Conservation (phyloP, 2,797 vertebrate species). For the Simalia tracyae region DNA sequence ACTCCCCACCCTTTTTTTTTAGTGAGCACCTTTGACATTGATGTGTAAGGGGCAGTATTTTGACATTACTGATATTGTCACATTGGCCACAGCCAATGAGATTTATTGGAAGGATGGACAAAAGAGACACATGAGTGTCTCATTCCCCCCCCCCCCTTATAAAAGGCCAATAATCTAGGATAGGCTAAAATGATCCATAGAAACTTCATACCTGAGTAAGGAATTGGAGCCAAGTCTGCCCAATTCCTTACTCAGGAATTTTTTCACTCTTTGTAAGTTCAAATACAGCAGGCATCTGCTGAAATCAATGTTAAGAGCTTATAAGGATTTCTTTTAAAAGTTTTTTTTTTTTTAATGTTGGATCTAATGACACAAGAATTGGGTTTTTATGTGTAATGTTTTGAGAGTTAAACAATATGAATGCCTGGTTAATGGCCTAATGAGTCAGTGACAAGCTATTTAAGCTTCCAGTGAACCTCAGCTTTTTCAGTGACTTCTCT, state of each 20-base stretch:
- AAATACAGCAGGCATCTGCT: not conserved
- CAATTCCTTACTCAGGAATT: too few relatives aligned
- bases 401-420: slow-evolving; percentile 78
- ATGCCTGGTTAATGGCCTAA: slow-evolving; percentile 78
- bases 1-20: too few relatives aligned
- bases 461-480: slow-evolving; percentile 76
- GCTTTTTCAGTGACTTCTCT: slow-evolving; percentile 77
- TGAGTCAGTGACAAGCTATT: slow-evolving; percentile 76
- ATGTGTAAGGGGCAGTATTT: not conserved
- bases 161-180: not conserved
- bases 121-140: not conserved
- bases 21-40: too few relatives aligned
- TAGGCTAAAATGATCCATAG: not conserved
- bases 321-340: slow-evolving; percentile 46
- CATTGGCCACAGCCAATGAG: not conserved
- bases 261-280: not conserved
- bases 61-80: not conserved
- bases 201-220: not conserved
- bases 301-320: slow-evolving; percentile 64
- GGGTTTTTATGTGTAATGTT: slow-evolving; percentile 70
- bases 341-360: slow-evolving; percentile 2
- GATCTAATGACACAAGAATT: slow-evolving; percentile 65
- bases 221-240: not conserved
- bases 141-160: not conserved
- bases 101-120: not conserved